Evolutionary conservation across 2,113 vertebrate genomes (phyloP).

Genomic region (Ophiodon elongatus): DNA sequence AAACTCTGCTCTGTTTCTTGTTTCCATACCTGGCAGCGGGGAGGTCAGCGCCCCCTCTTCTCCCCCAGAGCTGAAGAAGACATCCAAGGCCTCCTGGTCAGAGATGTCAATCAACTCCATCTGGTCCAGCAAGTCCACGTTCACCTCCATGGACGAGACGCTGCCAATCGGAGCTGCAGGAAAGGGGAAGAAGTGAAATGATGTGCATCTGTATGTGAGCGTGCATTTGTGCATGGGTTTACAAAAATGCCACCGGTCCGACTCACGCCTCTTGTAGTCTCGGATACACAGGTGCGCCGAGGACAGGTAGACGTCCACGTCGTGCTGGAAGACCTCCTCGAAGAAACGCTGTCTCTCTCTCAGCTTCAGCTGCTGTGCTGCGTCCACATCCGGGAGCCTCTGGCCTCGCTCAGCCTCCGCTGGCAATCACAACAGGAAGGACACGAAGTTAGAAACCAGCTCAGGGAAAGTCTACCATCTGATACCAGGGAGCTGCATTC

Average conservation of each 20-base stretch:
- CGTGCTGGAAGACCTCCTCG: slow-evolving; percentile 96
- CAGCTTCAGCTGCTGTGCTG: slow-evolving; percentile 89
- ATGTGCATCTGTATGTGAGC: background rate
- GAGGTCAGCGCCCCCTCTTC: slow-evolving; percentile 83
- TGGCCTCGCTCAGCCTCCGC: slow-evolving; percentile 79
- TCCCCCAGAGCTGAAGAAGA: slow-evolving; percentile 90
- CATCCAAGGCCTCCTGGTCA: slow-evolving; percentile 92
- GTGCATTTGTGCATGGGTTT: background rate
- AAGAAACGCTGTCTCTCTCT: slow-evolving; percentile 95
- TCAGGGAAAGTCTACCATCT: background rate
- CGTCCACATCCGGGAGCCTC: slow-evolving; percentile 84
- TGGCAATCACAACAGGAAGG: slow-evolving; percentile 47
- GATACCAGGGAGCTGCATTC: background rate
- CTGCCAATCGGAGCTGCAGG: slow-evolving; percentile 89
- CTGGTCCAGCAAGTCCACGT: slow-evolving; percentile 95
- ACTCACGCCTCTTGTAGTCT: slow-evolving; percentile 93
- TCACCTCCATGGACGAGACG: slow-evolving; percentile 98
- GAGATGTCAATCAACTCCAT: slow-evolving; percentile 93
- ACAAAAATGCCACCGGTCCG: background rate
- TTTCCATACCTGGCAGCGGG: slow-evolving; percentile 82
- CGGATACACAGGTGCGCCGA: slow-evolving; percentile 90
- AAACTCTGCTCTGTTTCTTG: background rate
- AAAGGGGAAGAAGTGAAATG: background rate
- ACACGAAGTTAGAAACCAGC: background rate
- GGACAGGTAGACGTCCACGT: slow-evolving; percentile 93